Evolutionary conservation across 1,140 invertebrate genomes (phyloP).

Genomic region (Platyscapa corneri): DNA sequence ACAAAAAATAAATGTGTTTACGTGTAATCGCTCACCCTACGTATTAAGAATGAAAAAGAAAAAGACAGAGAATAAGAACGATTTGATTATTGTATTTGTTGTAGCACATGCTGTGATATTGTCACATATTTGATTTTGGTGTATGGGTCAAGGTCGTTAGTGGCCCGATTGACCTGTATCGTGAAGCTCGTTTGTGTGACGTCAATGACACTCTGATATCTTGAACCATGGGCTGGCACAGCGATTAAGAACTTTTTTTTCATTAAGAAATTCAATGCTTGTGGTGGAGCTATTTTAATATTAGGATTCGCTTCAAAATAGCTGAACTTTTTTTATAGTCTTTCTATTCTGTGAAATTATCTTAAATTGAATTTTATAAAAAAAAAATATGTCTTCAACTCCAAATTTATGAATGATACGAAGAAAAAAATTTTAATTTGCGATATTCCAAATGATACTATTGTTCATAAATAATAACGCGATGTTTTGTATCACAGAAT

Average conservation of each 20-base stretch:
- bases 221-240: neutral
- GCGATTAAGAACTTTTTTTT: neutral
- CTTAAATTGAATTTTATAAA: too few relatives aligned
- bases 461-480: too few relatives aligned
- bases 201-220: slow-evolving; percentile 47
- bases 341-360: neutral
- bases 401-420: too few relatives aligned
- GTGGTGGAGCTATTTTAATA: neutral
- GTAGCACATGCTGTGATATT: neutral
- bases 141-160: slow-evolving; percentile 45
- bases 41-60: neutral
- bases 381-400: too few relatives aligned
- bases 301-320: neutral
- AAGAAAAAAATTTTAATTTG: too few relatives aligned
- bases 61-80: slow-evolving; percentile 1
- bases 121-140: slow-evolving; percentile 11
- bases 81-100: too few relatives aligned
- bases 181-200: neutral
- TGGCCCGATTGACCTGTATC: slow-evolving; percentile 44
- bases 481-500: too few relatives aligned
- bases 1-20: neutral
- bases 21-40: too few relatives aligned
- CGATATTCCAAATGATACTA: too few relatives aligned
- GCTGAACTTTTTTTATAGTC: neutral
- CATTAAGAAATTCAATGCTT: neutral